These are phyloP conservation scores for Psephotus haematonotus DNA, from an alignment of 2,113 vertebrate species.

Conservation along the genomic window DNA sequence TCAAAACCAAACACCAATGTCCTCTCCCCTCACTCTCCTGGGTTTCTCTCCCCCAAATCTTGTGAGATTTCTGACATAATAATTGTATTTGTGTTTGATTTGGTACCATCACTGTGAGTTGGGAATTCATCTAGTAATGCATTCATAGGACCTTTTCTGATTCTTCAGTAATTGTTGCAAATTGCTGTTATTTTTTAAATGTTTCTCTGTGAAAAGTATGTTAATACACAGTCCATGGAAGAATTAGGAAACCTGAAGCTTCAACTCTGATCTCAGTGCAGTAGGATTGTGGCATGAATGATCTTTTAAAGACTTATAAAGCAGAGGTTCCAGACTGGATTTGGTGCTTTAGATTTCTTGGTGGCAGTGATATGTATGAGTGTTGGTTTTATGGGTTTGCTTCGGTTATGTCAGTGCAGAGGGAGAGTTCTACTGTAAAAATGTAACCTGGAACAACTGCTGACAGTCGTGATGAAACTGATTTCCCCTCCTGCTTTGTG, in stretches of 20 bases:
- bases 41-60: accelerated
- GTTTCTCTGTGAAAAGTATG: neutral
- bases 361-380: neutral
- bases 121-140: neutral
- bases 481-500: neutral
- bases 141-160: neutral
- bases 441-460: neutral
- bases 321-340: neutral
- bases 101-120: neutral
- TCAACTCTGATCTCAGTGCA: neutral
- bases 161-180: neutral
- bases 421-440: neutral
- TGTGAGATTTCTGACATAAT: neutral
- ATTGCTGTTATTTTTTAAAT: neutral
- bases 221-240: neutral
- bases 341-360: neutral
- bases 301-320: neutral
- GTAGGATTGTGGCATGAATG: neutral
- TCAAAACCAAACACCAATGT: neutral
- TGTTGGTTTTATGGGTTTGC: neutral
- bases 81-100: neutral
- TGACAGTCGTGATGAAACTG: neutral
- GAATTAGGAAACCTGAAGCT: neutral
- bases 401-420: neutral
- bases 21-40: no score